Evolutionary conservation across 2,113 vertebrate species (phyloP).

Genomic region (Athene noctua): DNA sequence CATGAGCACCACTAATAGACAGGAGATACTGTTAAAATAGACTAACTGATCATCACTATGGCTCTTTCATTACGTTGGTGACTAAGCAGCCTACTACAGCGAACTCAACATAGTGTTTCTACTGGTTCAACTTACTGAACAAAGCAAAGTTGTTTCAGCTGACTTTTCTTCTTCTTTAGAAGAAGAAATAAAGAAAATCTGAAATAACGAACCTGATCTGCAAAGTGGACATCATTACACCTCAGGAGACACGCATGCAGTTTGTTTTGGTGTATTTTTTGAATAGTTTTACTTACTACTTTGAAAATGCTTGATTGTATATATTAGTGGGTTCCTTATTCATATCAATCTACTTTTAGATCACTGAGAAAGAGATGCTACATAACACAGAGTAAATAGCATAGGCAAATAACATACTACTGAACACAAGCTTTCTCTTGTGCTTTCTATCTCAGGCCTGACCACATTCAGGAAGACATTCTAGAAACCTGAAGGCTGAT

Average conservation of each 20-base stretch:
- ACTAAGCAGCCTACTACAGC: background rate
- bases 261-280: background rate
- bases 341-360: background rate
- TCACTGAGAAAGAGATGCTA: background rate
- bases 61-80: background rate
- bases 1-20: background rate
- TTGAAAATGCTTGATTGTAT: background rate
- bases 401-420: background rate
- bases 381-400: background rate
- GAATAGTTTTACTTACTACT: background rate
- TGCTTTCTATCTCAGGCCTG: background rate
- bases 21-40: background rate
- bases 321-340: background rate
- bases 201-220: background rate
- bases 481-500: background rate
- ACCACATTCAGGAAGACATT: background rate
- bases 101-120: background rate
- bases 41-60: background rate
- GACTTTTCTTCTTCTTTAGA: background rate
- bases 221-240: background rate
- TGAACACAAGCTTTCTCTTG: background rate
- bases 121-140: background rate
- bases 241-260: fast-evolving
- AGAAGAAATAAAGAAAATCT: too few relatives aligned
- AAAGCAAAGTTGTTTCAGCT: background rate